Evolutionary conservation across 2,113 vertebrate genomes (phyloP).

Genomic region (Sula dactylatra): DNA sequence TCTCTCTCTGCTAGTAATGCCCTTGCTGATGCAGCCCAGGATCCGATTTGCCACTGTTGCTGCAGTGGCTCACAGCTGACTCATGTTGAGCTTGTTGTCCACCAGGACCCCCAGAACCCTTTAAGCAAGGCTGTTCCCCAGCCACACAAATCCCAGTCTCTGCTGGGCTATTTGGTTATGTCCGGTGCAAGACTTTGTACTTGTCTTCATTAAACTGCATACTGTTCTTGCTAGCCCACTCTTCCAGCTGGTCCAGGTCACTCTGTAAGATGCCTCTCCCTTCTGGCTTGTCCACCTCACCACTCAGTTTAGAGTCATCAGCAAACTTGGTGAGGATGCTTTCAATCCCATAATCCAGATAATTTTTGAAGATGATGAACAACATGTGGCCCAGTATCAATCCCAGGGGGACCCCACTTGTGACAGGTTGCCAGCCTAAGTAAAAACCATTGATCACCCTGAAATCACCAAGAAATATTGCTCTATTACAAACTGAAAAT

Average conservation of each 20-base stretch:
- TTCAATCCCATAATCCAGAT: not conserved
- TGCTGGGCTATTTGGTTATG: not conserved
- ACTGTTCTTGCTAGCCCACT: too few relatives aligned
- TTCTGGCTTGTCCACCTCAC: not conserved
- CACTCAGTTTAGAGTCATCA: not conserved
- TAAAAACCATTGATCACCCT: not conserved
- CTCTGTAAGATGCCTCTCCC: not conserved
- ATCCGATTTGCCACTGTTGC: not conserved
- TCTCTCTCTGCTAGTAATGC: not conserved
- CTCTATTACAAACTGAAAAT: not conserved
- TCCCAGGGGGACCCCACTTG: not conserved
- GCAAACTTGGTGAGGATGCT: not conserved
- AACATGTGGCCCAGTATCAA: rapidly evolving
- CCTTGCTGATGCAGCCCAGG: not conserved
- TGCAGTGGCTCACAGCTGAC: not conserved
- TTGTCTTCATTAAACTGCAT: not conserved
- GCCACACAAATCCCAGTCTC: not conserved
- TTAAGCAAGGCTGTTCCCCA: not conserved
- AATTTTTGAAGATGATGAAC: not conserved
- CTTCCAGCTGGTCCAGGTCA: not conserved
- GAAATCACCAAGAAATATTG: not conserved
- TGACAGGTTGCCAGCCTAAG: not conserved
- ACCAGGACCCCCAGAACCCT: not conserved
- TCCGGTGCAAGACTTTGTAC: not conserved
- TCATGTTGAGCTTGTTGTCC: not conserved